Evolutionary conservation across 1,140 invertebrate species (phyloP), one percentile per base, ranked within the genome.

Genomic region (Drosophila orosa): DNA sequence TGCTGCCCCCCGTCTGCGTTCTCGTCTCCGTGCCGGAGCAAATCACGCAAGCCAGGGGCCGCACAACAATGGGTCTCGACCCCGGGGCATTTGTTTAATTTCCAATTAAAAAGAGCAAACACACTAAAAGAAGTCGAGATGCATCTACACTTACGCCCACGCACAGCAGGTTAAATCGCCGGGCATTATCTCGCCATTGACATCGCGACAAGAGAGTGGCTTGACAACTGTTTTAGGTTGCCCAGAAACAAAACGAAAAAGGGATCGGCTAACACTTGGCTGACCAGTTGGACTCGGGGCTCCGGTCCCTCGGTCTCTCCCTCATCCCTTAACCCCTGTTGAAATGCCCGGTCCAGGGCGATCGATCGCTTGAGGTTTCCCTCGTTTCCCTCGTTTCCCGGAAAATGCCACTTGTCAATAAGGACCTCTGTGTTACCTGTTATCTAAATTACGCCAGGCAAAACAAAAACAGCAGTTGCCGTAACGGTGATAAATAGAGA

Each of bases 341-440:
- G 52, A 83, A 83, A 79, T 69, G 69, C 56, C 17, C 24, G 68
- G 79, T 57, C 17, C 33, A 69, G 68, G 80, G 74, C 79, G 48
- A 71, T 31, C 62, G 69, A 45, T 12, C 55, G 69, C 48, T 9
- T 58, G 66, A 87, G 75, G 83, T 66, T 71, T 61, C 52, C 54
- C 29, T 66, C 48, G 83, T 66, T 71, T 61, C 52, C 54, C 29
- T 66, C 48, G 45, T 67, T 87, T 89, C 84, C 84, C 84, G 77
- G 84, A 85, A 86, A 90, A 90, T 90, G 80, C 85, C 84, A 90
- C 84, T 90, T 91, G 90, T 91, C 89, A 86, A 85, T 84, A 91
- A 74, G 80, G 50, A 73, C 68, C 80, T 54, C 62, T 68, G 72
- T 48, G 72, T 48, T 91, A 80, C 79, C 85, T 90, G 89, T 91